These are phyloP conservation scores for Lithophane leautieri DNA, from an alignment of 2,888 invertebrate species.

Conservation along the genomic window DNA sequence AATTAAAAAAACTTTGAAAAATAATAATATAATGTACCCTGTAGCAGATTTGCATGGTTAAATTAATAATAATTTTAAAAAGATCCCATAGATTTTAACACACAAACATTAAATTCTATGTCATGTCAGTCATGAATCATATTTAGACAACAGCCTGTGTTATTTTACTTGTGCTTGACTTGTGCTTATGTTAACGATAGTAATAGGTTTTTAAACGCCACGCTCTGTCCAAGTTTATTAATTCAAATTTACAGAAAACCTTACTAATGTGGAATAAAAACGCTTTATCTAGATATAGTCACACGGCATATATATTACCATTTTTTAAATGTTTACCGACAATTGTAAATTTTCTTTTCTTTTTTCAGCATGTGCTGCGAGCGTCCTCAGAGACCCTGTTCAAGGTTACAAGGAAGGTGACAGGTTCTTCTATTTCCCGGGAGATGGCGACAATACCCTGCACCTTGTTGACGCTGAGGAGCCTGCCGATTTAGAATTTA, in stretches of 20 bases:
- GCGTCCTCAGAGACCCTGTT: slow-evolving; percentile 70
- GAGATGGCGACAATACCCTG: slow-evolving; percentile 71
- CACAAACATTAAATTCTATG: too few relatives aligned
- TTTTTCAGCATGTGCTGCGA: slow-evolving; percentile 73
- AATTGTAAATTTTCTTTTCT: neutral
- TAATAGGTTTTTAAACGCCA: neutral
- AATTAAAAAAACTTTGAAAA: neutral
- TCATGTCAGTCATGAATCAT: too few relatives aligned
- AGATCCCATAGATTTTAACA: too few relatives aligned
- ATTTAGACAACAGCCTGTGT: neutral
- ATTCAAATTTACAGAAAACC: neutral
- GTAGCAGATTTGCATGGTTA: too few relatives aligned
- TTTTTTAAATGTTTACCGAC: neutral
- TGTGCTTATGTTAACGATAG: neutral
- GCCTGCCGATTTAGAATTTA: slow-evolving; percentile 67
- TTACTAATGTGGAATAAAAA: neutral
- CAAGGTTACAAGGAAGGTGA: slow-evolving; percentile 74
- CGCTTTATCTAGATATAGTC: neutral
- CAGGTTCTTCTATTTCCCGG: slow-evolving; percentile 77
- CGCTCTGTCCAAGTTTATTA: neutral
- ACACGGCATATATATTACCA: neutral
- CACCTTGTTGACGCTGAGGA: slow-evolving; percentile 74
- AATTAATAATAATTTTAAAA: too few relatives aligned
- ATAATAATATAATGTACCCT: too few relatives aligned
- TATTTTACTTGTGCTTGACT: neutral